Evolutionary conservation across 2,113 vertebrate species (phyloP).

Genomic region (Phyllostomus hastatus): DNA sequence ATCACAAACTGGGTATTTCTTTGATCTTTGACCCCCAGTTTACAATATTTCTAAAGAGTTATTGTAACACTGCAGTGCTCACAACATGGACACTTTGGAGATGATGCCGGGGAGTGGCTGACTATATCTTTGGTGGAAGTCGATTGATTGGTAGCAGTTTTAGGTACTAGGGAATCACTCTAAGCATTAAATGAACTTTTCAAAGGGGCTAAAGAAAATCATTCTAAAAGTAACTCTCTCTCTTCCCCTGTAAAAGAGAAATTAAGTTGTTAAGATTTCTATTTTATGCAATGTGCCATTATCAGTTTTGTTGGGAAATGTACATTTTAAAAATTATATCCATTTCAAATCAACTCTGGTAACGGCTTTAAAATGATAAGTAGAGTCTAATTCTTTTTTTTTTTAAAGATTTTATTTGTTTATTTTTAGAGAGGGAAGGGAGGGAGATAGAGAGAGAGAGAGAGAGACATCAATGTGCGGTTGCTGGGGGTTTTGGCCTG

Average conservation of each 20-base stretch:
- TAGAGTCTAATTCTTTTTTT: background rate
- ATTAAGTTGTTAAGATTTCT: background rate
- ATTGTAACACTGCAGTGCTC: background rate
- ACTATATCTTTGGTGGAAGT: background rate
- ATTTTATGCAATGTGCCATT: background rate
- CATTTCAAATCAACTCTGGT: background rate
- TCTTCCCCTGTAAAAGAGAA: background rate
- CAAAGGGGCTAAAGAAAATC: background rate
- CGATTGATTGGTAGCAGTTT: background rate
- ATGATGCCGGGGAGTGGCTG: background rate
- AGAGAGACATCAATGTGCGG: too few species aligned
- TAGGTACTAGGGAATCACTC: background rate
- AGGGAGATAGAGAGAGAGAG: too few species aligned
- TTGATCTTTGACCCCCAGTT: background rate
- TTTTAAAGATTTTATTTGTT: too few species aligned
- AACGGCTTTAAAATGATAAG: background rate
- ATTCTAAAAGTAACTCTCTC: background rate
- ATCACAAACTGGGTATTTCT: background rate
- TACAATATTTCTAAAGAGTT: background rate
- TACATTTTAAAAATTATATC: background rate
- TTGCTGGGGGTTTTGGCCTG: too few species aligned
- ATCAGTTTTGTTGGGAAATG: background rate
- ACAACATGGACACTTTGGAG: background rate
- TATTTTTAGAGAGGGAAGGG: too few species aligned
- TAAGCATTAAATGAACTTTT: background rate